Conservation (phyloP, 2,888 invertebrate genomes). For the Rhamnusium bicolor region DNA sequence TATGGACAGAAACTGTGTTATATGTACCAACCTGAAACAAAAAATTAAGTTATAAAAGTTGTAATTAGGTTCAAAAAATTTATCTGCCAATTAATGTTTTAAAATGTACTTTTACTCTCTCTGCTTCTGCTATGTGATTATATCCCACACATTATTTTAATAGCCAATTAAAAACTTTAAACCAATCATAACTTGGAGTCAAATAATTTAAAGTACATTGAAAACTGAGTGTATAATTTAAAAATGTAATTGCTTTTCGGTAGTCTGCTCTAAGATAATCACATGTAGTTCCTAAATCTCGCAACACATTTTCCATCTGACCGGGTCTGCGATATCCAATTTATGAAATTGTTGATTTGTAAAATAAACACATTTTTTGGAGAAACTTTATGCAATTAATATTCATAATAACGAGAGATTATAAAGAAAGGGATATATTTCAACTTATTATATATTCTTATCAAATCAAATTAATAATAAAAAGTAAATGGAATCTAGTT, state of each 20-base stretch:
- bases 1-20: neutral
- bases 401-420: no score
- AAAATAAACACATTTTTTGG: no score
- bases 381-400: no score
- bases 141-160: neutral
- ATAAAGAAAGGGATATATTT: no score
- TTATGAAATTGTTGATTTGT: no score
- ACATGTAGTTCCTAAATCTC: no score
- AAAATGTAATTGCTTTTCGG: neutral
- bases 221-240: neutral
- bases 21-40: slow-evolving; percentile 7
- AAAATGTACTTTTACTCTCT: neutral
- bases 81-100: neutral
- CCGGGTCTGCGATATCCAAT: no score
- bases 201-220: slow-evolving; percentile 14
- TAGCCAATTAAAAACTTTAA: slow-evolving; percentile 33
- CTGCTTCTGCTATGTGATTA: neutral
- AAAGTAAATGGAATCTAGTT: no score
- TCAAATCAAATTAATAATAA: no score
- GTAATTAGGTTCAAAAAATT: neutral
- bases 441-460: no score
- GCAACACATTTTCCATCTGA: no score
- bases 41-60: slow-evolving; percentile 6
- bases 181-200: slow-evolving; percentile 22
- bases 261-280: neutral